These are phyloP conservation scores for Pampusana beccarii DNA, from an alignment of 2,113 vertebrate genomes.

Conservation along the genomic window DNA sequence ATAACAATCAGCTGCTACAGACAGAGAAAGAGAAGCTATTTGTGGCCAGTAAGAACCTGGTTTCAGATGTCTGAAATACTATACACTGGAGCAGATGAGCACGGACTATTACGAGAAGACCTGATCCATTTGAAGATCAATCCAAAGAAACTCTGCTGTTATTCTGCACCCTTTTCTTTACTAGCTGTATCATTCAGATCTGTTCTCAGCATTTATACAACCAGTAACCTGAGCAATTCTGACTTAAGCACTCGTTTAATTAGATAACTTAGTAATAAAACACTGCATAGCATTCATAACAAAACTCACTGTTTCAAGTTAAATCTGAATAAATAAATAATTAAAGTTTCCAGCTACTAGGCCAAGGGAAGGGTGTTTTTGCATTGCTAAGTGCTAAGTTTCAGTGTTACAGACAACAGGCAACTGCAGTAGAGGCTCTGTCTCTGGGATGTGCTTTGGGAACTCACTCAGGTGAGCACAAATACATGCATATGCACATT, in stretches of 20 bases:
- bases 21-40: constrained; percentile 20
- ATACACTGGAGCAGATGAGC: constrained; percentile 6
- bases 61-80: constrained; percentile 45
- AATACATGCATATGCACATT: fast-evolving
- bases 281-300: not conserved
- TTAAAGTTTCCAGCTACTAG: not conserved
- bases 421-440: not conserved
- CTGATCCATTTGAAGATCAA: constrained; percentile 17
- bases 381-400: not conserved
- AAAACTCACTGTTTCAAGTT: constrained; percentile 9
- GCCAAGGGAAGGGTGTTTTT: not conserved
- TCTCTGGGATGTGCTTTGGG: not conserved
- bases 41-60: not conserved
- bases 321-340: constrained; percentile 10
- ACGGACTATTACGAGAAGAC: not conserved
- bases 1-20: constrained; percentile 32
- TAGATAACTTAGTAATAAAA: constrained; percentile 16
- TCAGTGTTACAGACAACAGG: not conserved
- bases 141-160: constrained; percentile 35
- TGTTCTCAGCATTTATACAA: not conserved
- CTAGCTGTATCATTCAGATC: not conserved
- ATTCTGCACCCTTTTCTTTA: constrained; percentile 42
- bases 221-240: constrained; percentile 43
- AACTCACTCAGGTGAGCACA: not conserved
- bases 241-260: constrained; percentile 43